phyloP scores from a whole-genome alignment of 2,113 vertebrate species.

The Spea bombifrons region DNA sequence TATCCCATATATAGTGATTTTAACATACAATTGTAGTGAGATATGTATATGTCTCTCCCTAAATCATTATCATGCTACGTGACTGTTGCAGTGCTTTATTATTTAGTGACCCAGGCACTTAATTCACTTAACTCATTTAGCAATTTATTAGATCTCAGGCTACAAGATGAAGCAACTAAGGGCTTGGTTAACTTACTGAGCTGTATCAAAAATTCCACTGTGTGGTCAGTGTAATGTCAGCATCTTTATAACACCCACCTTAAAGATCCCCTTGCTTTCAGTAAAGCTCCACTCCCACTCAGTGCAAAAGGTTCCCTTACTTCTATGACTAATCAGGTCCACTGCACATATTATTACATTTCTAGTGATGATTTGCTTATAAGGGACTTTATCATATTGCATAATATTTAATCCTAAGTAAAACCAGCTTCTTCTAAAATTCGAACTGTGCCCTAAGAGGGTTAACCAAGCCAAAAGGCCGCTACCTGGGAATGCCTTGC shows the following conservation, averaged over 20 bases:
- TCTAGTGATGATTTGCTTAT: too few relatives aligned
- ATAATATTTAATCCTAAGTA: too few relatives aligned
- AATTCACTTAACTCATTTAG: neutral
- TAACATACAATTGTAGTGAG: too few relatives aligned
- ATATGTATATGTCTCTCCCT: too few relatives aligned
- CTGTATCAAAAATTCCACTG: conserved; percentile 14
- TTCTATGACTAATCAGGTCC: conserved; percentile 22
- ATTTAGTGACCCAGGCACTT: neutral
- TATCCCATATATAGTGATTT: too few relatives aligned
- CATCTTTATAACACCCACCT: conserved; percentile 3
- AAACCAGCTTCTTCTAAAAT: too few relatives aligned
- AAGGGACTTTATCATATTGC: too few relatives aligned
- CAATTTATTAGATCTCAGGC: neutral
- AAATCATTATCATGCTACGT: too few relatives aligned
- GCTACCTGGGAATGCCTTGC: too few relatives aligned
- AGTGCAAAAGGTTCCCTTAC: conserved; percentile 10
- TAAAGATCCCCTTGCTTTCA: conserved; percentile 12
- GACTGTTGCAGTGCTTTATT: too few relatives aligned
- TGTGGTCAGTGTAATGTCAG: conserved; percentile 16
- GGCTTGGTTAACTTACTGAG: neutral
- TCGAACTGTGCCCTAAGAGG: too few relatives aligned
- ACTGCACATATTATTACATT: neutral
- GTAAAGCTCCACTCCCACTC: conserved; percentile 8
- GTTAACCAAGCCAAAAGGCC: too few relatives aligned
- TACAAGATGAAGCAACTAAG: neutral